These are phyloP conservation scores for Volucella bombylans DNA, from an alignment of 2,888 invertebrate species.

Conservation along the genomic window DNA sequence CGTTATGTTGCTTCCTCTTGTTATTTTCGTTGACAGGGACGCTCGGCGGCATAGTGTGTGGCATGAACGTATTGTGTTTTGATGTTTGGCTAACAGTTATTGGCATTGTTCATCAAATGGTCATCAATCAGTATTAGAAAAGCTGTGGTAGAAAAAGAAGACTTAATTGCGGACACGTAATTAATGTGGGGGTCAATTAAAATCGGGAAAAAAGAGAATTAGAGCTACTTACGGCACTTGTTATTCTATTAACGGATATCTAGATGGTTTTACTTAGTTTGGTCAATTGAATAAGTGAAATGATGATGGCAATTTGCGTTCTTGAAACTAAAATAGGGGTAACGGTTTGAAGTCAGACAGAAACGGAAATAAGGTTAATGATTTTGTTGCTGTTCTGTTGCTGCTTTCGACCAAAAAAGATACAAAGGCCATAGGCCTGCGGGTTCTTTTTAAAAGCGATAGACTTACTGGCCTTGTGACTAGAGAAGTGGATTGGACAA, in stretches of 20 bases:
- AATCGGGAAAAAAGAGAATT: neutral
- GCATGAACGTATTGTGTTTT: slow-evolving; percentile 12
- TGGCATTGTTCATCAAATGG: slow-evolving; percentile 59
- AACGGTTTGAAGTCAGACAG: neutral
- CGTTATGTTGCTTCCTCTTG: slow-evolving; percentile 41
- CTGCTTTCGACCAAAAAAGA: neutral
- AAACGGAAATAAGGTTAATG: too few species aligned
- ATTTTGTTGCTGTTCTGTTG: neutral
- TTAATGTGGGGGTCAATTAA: slow-evolving; percentile 48
- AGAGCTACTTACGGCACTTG: neutral
- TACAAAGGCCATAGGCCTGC: too few species aligned
- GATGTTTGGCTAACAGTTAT: slow-evolving; percentile 65
- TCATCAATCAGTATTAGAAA: slow-evolving; percentile 51
- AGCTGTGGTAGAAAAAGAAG: slow-evolving; percentile 25
- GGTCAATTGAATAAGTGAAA: slow-evolving; percentile 32
- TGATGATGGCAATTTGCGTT: slow-evolving; percentile 37
- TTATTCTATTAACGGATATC: slow-evolving; percentile 6
- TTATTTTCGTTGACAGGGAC: slow-evolving; percentile 9
- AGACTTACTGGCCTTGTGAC: too few species aligned
- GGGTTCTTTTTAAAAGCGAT: too few species aligned
- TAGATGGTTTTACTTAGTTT: slow-evolving; percentile 13
- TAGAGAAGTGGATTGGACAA: too few species aligned
- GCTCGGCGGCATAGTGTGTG: slow-evolving; percentile 23
- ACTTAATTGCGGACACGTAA: slow-evolving; percentile 48
- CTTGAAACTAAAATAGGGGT: slow-evolving; percentile 22